Base-by-base conservation (phyloP, 2,888 invertebrate species). In the Mactromeris polynyma region DNA sequence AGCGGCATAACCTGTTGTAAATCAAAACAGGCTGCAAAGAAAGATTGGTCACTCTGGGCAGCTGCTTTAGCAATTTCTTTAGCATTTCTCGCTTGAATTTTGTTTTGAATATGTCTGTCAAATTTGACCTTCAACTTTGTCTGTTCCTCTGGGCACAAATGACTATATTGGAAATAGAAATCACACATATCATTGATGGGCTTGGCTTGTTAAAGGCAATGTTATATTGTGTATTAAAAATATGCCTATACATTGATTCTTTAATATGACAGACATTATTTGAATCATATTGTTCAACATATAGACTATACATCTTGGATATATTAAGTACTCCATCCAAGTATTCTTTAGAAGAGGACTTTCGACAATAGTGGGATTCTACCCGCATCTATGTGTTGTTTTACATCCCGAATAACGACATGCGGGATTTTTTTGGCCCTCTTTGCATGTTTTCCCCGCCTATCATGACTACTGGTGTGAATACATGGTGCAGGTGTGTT, bases 301-400 rank as follows among this genome's bases (percentile, higher is more conserved):
- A 86, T 26, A 80, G 33, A 36, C 42, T 31, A n/a, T 81, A 81
- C 51, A 86, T 69, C 81, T 85, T 86, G 42, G 85, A 33, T 11
- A 86, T 17, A 42, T 33, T 80, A 2, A 86, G 58, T 2, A 31
- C 33, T 3, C 42, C 14, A 46, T 86, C 81, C 31, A 86, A 46
- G 38, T 86, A 81, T 21, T 80, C 64, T 42, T 86, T 80, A 40
- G 11, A 33, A 0, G 85, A 38, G n/a, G 58, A 36, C 31, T 80
- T 81, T 40, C 85, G 19, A 42, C 81, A 86, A 46, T 81, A 86
- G 33, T 81, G 85, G 3, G 85, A 86, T 9, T 86, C 85, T 21
- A 86, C 81, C 69, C 58, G 69, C 69, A 21, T 85, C 51, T 2
- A 86, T 85, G 81, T 85, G 85, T 38, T 31, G 19, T 21, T 73